Percentiles rank a stretch among this genome's conserved stretches.
These are phyloP conservation scores for Bradypodion ventrale DNA, from an alignment of 2,797 vertebrate genomes.

Conservation along the genomic window DNA sequence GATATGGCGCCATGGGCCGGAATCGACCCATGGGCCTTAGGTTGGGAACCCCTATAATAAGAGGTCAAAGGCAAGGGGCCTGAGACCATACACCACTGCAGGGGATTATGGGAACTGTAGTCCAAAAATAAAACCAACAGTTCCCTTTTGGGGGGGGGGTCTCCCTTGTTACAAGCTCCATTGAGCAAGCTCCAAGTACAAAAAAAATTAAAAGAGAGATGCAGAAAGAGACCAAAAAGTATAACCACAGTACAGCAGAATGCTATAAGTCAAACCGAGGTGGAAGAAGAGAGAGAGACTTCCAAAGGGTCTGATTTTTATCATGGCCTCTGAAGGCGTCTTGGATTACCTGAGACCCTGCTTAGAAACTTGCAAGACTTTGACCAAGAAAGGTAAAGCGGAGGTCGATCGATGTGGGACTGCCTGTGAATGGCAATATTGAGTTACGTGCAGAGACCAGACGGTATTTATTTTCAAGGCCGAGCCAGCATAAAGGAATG, in stretches of 20 bases:
- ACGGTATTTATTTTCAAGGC: slow-evolving; percentile 43
- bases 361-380: slow-evolving; percentile 72
- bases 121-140: no score
- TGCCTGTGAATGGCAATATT: slow-evolving; percentile 59
- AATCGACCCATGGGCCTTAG: no score
- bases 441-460: slow-evolving; percentile 69
- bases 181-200: background rate
- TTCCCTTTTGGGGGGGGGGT: background rate
- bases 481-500: slow-evolving; percentile 47
- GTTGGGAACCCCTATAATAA: no score
- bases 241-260: slow-evolving; percentile 8
- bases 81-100: no score
- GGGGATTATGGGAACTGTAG: no score
- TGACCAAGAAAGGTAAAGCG: slow-evolving; percentile 76
- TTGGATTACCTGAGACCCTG: slow-evolving; percentile 73
- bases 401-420: slow-evolving; percentile 73
- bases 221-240: background rate
- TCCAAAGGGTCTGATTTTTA: slow-evolving; percentile 61
- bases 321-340: slow-evolving; percentile 59
- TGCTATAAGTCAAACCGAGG: slow-evolving; percentile 60
- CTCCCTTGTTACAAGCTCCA: background rate
- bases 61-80: no score
- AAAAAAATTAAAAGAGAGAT: background rate
- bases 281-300: slow-evolving; percentile 25
- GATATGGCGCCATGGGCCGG: no score